Evolutionary conservation across 1,140 invertebrate species (phyloP).

Genomic region (Drosophila melanogaster): DNA sequence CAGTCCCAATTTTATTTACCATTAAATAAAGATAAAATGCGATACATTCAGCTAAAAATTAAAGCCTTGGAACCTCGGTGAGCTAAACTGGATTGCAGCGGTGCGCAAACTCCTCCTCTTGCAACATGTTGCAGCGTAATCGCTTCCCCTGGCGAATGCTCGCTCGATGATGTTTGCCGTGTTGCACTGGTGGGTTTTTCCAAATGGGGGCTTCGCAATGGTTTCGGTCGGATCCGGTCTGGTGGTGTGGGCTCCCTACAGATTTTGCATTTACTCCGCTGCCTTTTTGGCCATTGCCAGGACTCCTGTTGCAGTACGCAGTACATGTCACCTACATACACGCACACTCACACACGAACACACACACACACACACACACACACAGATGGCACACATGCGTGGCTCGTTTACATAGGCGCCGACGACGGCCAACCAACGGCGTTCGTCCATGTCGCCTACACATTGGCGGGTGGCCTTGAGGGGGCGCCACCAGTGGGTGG

Average conservation of each 20-base stretch:
- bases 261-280: constrained; percentile 77
- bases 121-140: constrained; percentile 79
- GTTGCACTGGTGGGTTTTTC: constrained; percentile 5
- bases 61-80: neutral
- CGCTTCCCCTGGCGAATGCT: constrained; percentile 54
- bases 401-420: constrained; percentile 75
- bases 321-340: constrained; percentile 81
- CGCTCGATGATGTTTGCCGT: constrained; percentile 20
- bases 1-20: neutral
- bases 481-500: constrained; percentile 1
- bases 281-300: constrained; percentile 72
- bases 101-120: constrained; percentile 67
- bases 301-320: constrained; percentile 66
- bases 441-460: constrained; percentile 68
- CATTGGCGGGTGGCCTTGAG: constrained; percentile 37
- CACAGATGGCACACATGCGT: constrained; percentile 48
- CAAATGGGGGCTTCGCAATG: neutral
- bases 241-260: constrained; percentile 65
- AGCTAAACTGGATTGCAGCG: neutral
- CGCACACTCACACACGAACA: constrained; percentile 4
- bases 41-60: neutral
- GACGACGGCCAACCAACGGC: constrained; percentile 68
- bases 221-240: neutral
- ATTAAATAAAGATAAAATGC: neutral
- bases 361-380: constrained; percentile 11